Conservation (phyloP, 2,888 invertebrate species). For the Neuroscelio doddi region DNA sequence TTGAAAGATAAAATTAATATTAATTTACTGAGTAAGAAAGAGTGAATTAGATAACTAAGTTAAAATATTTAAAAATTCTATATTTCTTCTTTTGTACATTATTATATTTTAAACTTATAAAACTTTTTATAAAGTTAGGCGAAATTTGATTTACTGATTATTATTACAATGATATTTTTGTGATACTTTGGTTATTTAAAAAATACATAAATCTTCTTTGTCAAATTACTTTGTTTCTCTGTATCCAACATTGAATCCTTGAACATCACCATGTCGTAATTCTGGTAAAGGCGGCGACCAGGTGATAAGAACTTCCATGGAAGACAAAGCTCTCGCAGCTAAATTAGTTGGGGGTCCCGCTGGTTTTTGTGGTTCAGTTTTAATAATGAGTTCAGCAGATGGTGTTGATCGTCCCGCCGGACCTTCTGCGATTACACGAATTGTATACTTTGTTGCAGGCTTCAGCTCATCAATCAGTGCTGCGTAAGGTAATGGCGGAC, state of each 20-base stretch:
- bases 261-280: conserved; percentile 82
- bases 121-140: too few species aligned
- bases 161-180: too few species aligned
- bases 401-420: conserved; percentile 81
- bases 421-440: conserved; percentile 83
- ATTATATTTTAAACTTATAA: too few species aligned
- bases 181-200: too few species aligned
- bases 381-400: conserved; percentile 77
- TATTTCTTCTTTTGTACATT: too few species aligned
- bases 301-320: conserved; percentile 81
- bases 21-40: background rate
- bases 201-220: background rate
- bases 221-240: conserved; percentile 72
- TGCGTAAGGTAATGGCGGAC: conserved; percentile 77
- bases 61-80: too few species aligned
- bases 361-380: conserved; percentile 81
- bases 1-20: background rate
- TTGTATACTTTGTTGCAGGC: conserved; percentile 81
- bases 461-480: conserved; percentile 80
- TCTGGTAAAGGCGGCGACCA: conserved; percentile 83
- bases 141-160: background rate
- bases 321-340: conserved; percentile 80
- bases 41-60: too few species aligned
- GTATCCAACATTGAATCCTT: conserved; percentile 84
- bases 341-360: conserved; percentile 81